Percentiles rank a stretch among this genome's conserved stretches.
phyloP scores from a whole-genome alignment of 2,113 vertebrate genomes.

The Polypterus bichir region DNA sequence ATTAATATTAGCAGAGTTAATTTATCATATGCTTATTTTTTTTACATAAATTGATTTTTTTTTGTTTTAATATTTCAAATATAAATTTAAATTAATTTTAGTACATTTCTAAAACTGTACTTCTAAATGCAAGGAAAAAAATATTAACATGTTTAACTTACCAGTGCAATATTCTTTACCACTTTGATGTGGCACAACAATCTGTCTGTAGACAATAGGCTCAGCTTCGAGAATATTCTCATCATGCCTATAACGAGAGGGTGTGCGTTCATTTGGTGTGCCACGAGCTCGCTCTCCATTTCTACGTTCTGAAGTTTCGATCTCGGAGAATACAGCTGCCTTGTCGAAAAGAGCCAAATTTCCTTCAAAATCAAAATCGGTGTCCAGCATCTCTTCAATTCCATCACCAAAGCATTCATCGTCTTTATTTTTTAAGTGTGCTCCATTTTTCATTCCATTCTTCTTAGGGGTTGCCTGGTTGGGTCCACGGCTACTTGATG shows the following conservation, averaged over 20 bases:
- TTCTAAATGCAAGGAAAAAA: too few species aligned
- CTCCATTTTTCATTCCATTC: slow-evolving; percentile 78
- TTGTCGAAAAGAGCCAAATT: slow-evolving; percentile 96
- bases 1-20: too few species aligned
- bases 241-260: slow-evolving; percentile 76
- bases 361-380: slow-evolving; percentile 94
- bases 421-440: slow-evolving; percentile 78
- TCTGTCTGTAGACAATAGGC: slow-evolving; percentile 84
- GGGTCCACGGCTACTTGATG: slow-evolving; percentile 75
- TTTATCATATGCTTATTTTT: too few species aligned
- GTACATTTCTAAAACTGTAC: too few species aligned
- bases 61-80: too few species aligned
- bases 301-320: slow-evolving; percentile 70
- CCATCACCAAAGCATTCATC: slow-evolving; percentile 90
- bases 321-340: slow-evolving; percentile 91
- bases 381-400: slow-evolving; percentile 76
- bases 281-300: slow-evolving; percentile 68
- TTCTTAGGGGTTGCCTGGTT: slow-evolving; percentile 89
- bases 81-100: too few species aligned
- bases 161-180: slow-evolving; percentile 90
- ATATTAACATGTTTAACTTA: slow-evolving; percentile 25
- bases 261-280: slow-evolving; percentile 65
- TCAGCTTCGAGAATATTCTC: slow-evolving; percentile 88
- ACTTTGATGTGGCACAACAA: slow-evolving; percentile 67
- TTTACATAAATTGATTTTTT: too few species aligned